Conservation (phyloP, 2,797 vertebrate species). For the Lacerta agilis region DNA sequence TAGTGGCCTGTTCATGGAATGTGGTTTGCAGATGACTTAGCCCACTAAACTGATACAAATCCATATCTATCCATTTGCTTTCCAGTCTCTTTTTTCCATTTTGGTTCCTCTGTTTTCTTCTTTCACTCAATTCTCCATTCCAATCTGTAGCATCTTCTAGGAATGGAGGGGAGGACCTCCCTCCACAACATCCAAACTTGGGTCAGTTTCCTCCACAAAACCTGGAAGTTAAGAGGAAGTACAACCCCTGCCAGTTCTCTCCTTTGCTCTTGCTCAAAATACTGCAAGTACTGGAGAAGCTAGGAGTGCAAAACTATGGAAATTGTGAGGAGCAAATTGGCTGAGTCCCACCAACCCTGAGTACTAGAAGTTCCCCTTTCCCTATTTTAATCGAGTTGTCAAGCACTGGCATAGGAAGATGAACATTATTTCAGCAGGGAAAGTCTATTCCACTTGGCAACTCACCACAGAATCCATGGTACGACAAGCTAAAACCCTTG, state of each 20-base stretch:
- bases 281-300: constrained; percentile 25
- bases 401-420: background rate
- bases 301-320: background rate
- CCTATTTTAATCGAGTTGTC: background rate
- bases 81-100: background rate
- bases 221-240: background rate
- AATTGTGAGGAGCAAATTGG: background rate
- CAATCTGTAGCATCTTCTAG: background rate
- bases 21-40: too few species aligned
- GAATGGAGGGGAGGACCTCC: too few species aligned
- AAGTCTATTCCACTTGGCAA: background rate
- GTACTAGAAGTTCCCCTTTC: background rate
- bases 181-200: too few species aligned
- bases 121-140: background rate
- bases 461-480: background rate
- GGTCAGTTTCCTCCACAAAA: background rate
- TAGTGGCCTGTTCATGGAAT: background rate
- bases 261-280: constrained; percentile 41
- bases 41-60: background rate
- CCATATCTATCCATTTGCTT: too few species aligned
- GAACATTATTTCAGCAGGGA: background rate
- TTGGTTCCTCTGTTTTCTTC: background rate
- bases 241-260: constrained; percentile 33
- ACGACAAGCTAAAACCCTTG: too few species aligned
- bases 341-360: background rate